These are phyloP conservation scores for Danaus melanippus DNA, from an alignment of 1,140 invertebrate species.

Conservation along the genomic window DNA sequence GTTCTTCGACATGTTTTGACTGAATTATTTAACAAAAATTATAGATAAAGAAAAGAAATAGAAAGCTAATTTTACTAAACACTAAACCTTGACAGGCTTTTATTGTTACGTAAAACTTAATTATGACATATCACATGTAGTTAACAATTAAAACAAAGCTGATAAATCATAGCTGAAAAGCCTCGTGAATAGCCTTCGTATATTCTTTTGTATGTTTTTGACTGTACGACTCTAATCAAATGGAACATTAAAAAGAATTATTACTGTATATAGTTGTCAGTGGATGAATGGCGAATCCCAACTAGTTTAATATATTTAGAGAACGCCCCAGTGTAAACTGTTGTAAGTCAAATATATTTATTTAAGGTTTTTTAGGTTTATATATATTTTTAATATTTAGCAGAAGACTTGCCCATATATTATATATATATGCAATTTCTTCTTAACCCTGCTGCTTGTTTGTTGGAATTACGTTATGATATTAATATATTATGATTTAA, in stretches of 20 bases:
- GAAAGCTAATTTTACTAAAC: conserved; percentile 6
- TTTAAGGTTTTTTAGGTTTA: no score
- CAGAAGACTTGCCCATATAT: no score
- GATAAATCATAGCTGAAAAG: conserved; percentile 56
- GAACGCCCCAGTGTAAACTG: conserved; percentile 1
- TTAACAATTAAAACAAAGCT: conserved; percentile 49
- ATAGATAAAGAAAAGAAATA: no score
- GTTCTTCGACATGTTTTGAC: no score
- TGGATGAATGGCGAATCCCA: conserved; percentile 46
- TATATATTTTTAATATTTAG: no score
- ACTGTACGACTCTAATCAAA: conserved; percentile 51
- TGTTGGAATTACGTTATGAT: neutral
- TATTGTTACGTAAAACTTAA: conserved; percentile 15
- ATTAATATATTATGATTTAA: neutral
- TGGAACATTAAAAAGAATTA: conserved; percentile 64
- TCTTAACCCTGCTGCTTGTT: no score
- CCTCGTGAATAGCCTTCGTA: conserved; percentile 56
- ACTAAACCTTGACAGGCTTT: neutral
- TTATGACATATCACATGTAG: conserved; percentile 21
- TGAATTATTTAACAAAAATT: no score
- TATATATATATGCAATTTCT: no score
- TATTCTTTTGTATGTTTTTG: conserved; percentile 48
- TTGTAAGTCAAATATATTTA: conserved; percentile 6
- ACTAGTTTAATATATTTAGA: conserved; percentile 30
- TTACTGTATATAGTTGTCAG: conserved; percentile 56